Base-by-base conservation (phyloP, 2,113 vertebrate genomes). In the Melanostigma gelatinosum region DNA sequence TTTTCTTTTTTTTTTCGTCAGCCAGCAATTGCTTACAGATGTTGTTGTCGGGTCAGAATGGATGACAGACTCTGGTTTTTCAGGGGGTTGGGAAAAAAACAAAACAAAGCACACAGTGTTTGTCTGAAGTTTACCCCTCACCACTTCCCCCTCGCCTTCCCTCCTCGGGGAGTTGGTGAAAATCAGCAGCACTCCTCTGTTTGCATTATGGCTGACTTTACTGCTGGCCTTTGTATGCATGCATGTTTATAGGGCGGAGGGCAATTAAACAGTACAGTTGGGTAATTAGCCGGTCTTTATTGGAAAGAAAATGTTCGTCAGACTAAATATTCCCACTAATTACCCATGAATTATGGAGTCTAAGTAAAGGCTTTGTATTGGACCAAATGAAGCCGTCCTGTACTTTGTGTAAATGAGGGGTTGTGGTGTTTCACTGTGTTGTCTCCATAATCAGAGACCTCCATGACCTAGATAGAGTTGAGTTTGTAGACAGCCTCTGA, bases 1-100 rank as follows among this genome's bases (percentile, higher is more conserved):
- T 50, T 48, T 79, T 66, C 66, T 64, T 60, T 69, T 77, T 63
- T 24, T 82, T 54, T 71, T 27, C 64, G 58, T 74, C 83, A 92
- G 80, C 86, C 79, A 65, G 76, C 83, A 88, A 94, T 94, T 93
- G 89, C 90, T 95, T 92, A 89, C 93, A 94, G 92, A 95, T 95
- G 94, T 93, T 92, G 86, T 93, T 92, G 83, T 87, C 50, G 80
- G 89, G 82, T 90, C 85, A 89, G 88, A 90, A 87, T 72, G 83
- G 88, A 91, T 87, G 91, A 87, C 88, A 90, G 86, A 92, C 89
- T 87, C 75, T 89, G 82, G 80, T 86, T 89, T 94, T 89, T 75
- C 52, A 73, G 82, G 85, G 88, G 81, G 86, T 85, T 75, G 86
- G 74, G 24, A 75, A 82, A 87, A 87, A 89, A 94, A 93, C 89